Percentiles rank a stretch among this genome's conserved stretches.
phyloP scores from a whole-genome alignment of 1,140 invertebrate species.

The Drosophila punjabiensis region DNA sequence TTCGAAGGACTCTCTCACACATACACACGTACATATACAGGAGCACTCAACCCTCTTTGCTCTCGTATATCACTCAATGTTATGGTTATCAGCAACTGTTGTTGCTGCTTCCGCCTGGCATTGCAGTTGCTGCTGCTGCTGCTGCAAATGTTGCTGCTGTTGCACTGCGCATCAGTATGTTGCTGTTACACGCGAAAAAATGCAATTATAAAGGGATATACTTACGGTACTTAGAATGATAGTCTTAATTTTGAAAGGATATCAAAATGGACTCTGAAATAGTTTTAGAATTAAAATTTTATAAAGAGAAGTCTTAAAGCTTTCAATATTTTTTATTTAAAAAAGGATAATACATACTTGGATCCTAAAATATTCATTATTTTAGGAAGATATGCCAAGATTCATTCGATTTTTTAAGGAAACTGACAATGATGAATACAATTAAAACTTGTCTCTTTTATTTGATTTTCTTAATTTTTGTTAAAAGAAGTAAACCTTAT shows the following conservation, averaged over 20 bases:
- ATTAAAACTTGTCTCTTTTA: no score
- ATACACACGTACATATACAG: neutral
- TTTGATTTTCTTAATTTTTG: no score
- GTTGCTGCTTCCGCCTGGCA: constrained; percentile 58
- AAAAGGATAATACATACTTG: no score
- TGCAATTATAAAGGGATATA: neutral
- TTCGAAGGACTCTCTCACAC: constrained; percentile 7
- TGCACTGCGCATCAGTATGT: constrained; percentile 22
- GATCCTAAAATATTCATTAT: no score
- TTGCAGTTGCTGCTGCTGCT: constrained; percentile 42
- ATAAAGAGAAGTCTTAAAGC: no score
- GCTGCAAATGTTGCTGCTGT: constrained; percentile 24
- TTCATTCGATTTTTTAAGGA: no score
- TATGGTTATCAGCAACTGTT: constrained; percentile 81
- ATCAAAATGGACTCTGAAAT: neutral
- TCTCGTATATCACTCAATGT: constrained; percentile 79
- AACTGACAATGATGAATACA: no score
- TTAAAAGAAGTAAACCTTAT: no score
- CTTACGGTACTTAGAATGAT: no score
- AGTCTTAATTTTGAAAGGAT: neutral
- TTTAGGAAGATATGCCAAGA: no score
- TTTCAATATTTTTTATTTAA: no score
- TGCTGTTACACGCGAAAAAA: neutral
- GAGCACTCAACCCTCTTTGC: constrained; percentile 29
- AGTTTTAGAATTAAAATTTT: neutral